Conservation (phyloP, 1,140 invertebrate genomes). For the Listronotus bonariensis region DNA sequence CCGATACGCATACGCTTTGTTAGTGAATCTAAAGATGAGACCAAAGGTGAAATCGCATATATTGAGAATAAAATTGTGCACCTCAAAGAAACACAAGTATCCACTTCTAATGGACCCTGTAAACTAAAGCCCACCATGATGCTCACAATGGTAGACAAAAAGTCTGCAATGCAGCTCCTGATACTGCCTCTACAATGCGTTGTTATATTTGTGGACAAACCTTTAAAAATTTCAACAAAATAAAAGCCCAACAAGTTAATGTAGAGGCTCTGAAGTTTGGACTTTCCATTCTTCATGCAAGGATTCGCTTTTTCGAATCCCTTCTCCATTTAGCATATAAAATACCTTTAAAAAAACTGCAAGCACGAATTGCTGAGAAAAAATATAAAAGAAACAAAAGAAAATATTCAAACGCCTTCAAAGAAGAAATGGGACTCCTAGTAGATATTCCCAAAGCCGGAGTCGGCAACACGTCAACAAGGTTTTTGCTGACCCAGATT, state of each 20-base stretch:
- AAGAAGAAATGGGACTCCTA: background rate
- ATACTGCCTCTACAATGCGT: conserved; percentile 45
- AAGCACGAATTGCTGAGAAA: background rate
- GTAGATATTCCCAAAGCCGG: background rate
- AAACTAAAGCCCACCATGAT: conserved; percentile 35
- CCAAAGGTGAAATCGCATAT: conserved; percentile 9
- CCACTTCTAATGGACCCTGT: background rate
- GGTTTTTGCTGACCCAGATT: background rate
- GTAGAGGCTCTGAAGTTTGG: no score
- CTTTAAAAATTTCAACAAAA: conserved; percentile 44
- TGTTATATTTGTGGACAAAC: conserved; percentile 42
- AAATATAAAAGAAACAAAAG: background rate
- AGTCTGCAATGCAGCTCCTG: conserved; percentile 56
- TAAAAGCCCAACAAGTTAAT: background rate
- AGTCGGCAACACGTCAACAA: background rate
- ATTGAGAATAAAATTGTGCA: background rate
- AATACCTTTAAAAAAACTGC: background rate
- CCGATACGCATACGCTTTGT: conserved; percentile 45
- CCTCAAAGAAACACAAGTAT: background rate
- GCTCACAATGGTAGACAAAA: conserved; percentile 56
- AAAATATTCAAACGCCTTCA: background rate
- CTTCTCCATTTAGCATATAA: background rate
- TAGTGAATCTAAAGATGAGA: conserved; percentile 25
- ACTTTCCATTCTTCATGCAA: no score
- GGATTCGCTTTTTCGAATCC: no score